Conservation (phyloP, 2,888 invertebrate species). For the Cenopis cana region DNA sequence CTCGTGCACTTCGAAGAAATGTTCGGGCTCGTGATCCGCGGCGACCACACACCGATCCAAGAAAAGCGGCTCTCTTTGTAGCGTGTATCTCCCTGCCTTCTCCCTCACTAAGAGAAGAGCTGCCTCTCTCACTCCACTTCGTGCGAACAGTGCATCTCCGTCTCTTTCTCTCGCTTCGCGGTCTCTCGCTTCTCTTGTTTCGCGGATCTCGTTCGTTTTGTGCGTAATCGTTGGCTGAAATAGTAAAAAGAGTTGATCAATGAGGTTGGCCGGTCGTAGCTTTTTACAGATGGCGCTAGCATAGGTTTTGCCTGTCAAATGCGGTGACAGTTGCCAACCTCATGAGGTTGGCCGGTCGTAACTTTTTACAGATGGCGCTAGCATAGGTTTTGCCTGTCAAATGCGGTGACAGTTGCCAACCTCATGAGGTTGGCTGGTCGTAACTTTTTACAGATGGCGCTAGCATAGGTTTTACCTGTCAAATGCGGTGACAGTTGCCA, state of each 20-base stretch:
- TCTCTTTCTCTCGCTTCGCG: slow-evolving; percentile 77
- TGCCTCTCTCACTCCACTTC: slow-evolving; percentile 93
- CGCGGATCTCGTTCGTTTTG: slow-evolving; percentile 87
- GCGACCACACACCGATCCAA: slow-evolving; percentile 96
- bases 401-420: too few species aligned
- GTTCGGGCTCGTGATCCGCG: slow-evolving; percentile 95
- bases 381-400: too few species aligned
- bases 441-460: too few species aligned
- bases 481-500: too few species aligned
- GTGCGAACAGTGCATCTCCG: slow-evolving; percentile 86
- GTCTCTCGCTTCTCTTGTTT: slow-evolving; percentile 76
- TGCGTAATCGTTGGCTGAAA: slow-evolving; percentile 89
- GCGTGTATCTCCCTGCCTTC: slow-evolving; percentile 94
- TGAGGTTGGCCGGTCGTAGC: too few species aligned
- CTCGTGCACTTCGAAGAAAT: slow-evolving; percentile 98
- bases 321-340: too few species aligned
- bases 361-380: too few species aligned
- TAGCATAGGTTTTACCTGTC: too few species aligned
- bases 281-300: too few species aligned
- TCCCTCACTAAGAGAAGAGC: slow-evolving; percentile 95
- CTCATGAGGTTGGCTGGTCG: too few species aligned
- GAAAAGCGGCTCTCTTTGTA: slow-evolving; percentile 95
- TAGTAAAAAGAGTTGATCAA: background rate
- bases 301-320: too few species aligned
- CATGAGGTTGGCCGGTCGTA: too few species aligned